Percentiles rank a stretch among this genome's conserved stretches.
phyloP scores from a whole-genome alignment of 2,797 vertebrate species.

The Tiaroga cobitis region DNA sequence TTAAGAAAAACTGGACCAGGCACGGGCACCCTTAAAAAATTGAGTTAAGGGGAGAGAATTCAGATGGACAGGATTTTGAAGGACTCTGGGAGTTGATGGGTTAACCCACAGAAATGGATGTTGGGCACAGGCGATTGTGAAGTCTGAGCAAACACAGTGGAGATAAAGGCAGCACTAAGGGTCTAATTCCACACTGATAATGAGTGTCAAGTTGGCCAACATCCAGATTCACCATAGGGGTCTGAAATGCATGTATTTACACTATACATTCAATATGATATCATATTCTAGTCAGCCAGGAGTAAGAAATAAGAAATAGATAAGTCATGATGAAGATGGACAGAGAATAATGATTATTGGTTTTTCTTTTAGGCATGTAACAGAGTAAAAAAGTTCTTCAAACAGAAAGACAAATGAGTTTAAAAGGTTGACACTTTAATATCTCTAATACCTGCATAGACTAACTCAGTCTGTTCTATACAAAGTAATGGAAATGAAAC shows the following conservation, averaged over 20 bases:
- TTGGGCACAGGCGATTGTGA: conserved; percentile 68
- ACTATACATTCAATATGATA: conserved; percentile 19
- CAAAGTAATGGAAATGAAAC: conserved; percentile 1
- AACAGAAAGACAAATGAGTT: not conserved
- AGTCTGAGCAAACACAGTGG: conserved; percentile 77
- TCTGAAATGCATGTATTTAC: conserved; percentile 8
- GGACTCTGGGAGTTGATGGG: conserved; percentile 66
- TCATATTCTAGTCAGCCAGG: not conserved
- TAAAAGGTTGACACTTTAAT: not conserved
- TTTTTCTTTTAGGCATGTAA: not conserved
- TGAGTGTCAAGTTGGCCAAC: conserved; percentile 51
- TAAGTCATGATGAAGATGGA: not conserved
- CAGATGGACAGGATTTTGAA: conserved; percentile 20
- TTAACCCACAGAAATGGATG: conserved; percentile 64
- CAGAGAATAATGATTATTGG: not conserved
- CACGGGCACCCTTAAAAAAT: not conserved
- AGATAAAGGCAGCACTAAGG: conserved; percentile 78
- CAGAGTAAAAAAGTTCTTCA: not conserved
- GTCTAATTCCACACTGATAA: conserved; percentile 83
- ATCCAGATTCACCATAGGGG: conserved; percentile 37
- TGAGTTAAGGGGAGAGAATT: not conserved
- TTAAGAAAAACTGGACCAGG: not conserved
- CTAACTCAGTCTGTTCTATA: not conserved
- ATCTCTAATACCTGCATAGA: not conserved
- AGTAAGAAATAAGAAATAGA: too few relatives aligned